Conservation (phyloP, 2,888 invertebrate genomes). For the Exephanes ischioxanthus region DNA sequence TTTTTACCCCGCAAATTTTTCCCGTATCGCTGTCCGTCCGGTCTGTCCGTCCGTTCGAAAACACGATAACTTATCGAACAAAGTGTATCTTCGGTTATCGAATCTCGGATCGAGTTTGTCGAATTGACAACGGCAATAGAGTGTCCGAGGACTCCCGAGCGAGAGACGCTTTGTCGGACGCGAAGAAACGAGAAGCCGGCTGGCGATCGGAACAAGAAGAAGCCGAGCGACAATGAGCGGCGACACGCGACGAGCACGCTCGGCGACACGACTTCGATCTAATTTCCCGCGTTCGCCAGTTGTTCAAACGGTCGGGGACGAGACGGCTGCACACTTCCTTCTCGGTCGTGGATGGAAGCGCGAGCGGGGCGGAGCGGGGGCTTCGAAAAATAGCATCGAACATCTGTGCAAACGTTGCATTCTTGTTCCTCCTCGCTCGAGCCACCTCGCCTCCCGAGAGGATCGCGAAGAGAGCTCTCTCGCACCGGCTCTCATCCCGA, state of each 20-base stretch:
- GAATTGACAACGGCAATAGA: background rate
- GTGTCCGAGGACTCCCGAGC: no score
- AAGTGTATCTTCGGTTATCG: background rate
- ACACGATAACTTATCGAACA: background rate
- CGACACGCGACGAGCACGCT: constrained; percentile 54
- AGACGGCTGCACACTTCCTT: background rate
- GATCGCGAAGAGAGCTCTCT: constrained; percentile 10
- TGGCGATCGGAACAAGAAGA: background rate
- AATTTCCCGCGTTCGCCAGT: constrained; percentile 70
- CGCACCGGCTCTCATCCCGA: constrained; percentile 4
- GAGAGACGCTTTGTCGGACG: no score
- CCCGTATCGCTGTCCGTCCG: background rate
- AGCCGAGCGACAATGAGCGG: background rate
- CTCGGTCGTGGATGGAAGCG: constrained; percentile 2
- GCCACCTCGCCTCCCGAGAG: constrained; percentile 1
- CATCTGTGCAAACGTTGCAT: constrained; percentile 76
- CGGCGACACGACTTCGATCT: constrained; percentile 45
- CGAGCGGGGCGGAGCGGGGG: background rate
- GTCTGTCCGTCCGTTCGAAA: background rate
- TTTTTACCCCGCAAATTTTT: background rate
- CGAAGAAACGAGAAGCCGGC: background rate
- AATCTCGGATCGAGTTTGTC: background rate
- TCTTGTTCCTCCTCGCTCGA: constrained; percentile 18
- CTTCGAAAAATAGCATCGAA: constrained; percentile 73
- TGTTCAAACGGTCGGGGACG: constrained; percentile 72